These are phyloP conservation scores for Cotesia typhae DNA, from an alignment of 1,140 invertebrate genomes.

Conservation along the genomic window DNA sequence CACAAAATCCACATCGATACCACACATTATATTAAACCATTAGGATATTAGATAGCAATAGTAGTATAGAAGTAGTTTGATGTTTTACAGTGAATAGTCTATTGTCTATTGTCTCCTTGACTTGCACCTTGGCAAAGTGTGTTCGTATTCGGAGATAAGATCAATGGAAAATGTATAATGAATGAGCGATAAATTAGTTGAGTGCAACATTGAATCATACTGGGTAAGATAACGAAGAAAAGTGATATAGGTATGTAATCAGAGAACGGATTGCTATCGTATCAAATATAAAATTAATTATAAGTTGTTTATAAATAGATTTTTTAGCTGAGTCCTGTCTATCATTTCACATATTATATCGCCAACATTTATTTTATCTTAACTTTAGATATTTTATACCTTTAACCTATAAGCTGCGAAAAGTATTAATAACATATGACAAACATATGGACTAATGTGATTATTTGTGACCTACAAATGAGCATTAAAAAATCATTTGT, in stretches of 20 bases:
- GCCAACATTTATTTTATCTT: not conserved
- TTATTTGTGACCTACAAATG: too few relatives aligned
- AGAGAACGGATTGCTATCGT: conserved; percentile 22
- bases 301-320: conserved; percentile 4
- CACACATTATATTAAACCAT: too few relatives aligned
- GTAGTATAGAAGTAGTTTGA: not conserved
- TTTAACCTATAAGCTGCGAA: too few relatives aligned
- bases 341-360: not conserved
- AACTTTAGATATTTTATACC: too few relatives aligned
- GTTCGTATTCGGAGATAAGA: not conserved
- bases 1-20: too few relatives aligned
- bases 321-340: not conserved
- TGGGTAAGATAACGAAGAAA: conserved; percentile 21
- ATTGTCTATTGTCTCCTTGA: conserved; percentile 19
- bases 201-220: conserved; percentile 23
- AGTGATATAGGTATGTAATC: conserved; percentile 22
- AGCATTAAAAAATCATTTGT: too few relatives aligned
- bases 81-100: not conserved
- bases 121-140: not conserved
- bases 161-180: conserved; percentile 21
- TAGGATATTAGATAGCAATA: not conserved
- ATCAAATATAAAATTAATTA: conserved; percentile 15
- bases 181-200: conserved; percentile 22
- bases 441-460: too few relatives aligned
- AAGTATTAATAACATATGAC: too few relatives aligned